These are phyloP conservation scores for Anas flavirostris DNA, from an alignment of 2,797 vertebrate genomes.

Conservation along the genomic window DNA sequence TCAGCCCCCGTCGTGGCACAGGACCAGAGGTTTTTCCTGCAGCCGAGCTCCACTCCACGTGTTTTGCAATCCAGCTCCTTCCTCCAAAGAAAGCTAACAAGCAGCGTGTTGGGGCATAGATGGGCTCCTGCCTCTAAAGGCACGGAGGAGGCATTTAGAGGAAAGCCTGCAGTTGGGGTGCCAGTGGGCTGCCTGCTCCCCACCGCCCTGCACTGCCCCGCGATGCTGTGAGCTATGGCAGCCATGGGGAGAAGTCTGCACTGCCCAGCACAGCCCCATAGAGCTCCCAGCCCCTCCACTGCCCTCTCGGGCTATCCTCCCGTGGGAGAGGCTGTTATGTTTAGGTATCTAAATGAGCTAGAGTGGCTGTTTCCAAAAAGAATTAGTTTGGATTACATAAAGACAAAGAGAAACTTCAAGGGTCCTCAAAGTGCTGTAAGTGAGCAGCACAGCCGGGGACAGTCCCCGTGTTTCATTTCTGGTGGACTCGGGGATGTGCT, in stretches of 20 bases:
- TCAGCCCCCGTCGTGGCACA: neutral
- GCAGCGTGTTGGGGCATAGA: neutral
- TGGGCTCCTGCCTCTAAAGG: conserved; percentile 1
- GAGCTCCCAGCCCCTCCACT: neutral
- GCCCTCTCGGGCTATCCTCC: neutral
- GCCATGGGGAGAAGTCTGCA: neutral
- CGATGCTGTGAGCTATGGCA: neutral
- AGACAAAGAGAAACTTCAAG: conserved; percentile 56
- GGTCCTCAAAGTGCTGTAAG: conserved; percentile 3
- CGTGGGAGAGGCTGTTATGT: neutral
- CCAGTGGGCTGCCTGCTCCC: neutral
- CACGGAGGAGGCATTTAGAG: neutral
- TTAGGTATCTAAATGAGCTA: conserved; percentile 60
- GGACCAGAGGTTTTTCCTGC: fast-evolving
- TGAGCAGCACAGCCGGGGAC: neutral
- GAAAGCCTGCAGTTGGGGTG: neutral
- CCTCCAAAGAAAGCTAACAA: neutral
- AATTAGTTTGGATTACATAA: conserved; percentile 63
- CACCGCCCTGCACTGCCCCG: fast-evolving
- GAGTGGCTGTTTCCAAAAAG: conserved; percentile 53
- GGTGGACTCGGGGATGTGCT: neutral
- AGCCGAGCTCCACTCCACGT: neutral
- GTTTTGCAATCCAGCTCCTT: neutral
- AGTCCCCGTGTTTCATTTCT: neutral
- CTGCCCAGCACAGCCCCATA: neutral